Evolutionary conservation across 1,140 invertebrate species (phyloP).

Genomic region (Trissolcus basalis): DNA sequence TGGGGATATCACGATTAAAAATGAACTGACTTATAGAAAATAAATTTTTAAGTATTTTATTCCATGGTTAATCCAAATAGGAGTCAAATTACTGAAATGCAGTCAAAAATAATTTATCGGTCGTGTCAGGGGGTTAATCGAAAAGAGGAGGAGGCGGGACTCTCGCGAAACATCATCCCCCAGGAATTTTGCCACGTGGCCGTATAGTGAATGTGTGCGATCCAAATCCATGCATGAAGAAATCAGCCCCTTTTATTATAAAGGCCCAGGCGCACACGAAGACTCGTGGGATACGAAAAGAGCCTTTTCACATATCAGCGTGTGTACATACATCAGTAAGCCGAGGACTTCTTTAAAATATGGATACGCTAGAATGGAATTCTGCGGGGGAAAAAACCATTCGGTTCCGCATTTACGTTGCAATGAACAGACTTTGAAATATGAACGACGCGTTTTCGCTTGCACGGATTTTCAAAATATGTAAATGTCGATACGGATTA

Average conservation of each 20-base stretch:
- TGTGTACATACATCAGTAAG: constrained; percentile 49
- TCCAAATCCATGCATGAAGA: constrained; percentile 52
- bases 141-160: constrained; percentile 25
- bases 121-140: constrained; percentile 44
- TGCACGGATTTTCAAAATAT: background rate
- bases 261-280: constrained; percentile 12
- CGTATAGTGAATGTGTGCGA: constrained; percentile 32
- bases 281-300: constrained; percentile 35
- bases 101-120: constrained; percentile 49
- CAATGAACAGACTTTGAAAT: constrained; percentile 21
- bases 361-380: constrained; percentile 38
- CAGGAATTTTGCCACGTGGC: constrained; percentile 53
- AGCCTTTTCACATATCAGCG: constrained; percentile 26
- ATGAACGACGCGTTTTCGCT: constrained; percentile 5
- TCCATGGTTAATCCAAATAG: constrained; percentile 32
- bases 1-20: no score
- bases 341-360: constrained; percentile 44
- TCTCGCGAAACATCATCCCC: constrained; percentile 18
- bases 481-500: background rate
- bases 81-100: constrained; percentile 26
- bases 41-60: no score
- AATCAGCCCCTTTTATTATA: constrained; percentile 48
- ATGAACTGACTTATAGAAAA: no score
- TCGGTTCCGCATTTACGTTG: constrained; percentile 21
- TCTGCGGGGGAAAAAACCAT: constrained; percentile 31